Evolutionary conservation across 2,797 vertebrate species (phyloP).

Genomic region (Lagocephalus sceleratus): DNA sequence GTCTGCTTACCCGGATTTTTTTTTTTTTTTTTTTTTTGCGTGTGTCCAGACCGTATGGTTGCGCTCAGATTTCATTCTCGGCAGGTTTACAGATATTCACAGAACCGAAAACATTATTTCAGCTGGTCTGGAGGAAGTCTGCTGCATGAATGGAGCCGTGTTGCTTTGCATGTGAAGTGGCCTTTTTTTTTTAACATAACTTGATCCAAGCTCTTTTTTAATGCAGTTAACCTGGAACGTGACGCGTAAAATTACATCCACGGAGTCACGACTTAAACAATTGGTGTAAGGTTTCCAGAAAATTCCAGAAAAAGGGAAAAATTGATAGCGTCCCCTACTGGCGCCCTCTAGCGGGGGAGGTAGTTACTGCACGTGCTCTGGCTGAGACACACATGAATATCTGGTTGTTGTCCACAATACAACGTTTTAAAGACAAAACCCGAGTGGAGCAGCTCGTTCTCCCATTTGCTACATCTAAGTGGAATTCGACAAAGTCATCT

Average conservation of each 20-base stretch:
- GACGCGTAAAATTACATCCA: conserved; percentile 2
- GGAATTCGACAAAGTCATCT: conserved; percentile 33
- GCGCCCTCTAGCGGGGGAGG: conserved; percentile 51
- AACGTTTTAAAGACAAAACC: neutral
- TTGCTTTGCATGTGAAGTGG: neutral
- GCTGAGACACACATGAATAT: neutral
- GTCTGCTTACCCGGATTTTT: too few relatives aligned
- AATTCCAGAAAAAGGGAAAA: conserved; percentile 23
- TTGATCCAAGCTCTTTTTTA: conserved; percentile 4
- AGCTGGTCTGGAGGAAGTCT: conserved; percentile 26
- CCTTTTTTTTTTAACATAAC: conserved; percentile 6
- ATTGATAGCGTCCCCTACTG: conserved; percentile 12
- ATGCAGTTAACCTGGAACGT: conserved; percentile 15
- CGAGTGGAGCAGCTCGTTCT: neutral
- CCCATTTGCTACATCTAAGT: too few relatives aligned
- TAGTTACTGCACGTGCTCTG: conserved; percentile 22
- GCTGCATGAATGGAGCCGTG: conserved; percentile 12
- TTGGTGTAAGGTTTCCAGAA: conserved; percentile 29
- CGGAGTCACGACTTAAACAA: neutral
- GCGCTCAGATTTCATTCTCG: too few relatives aligned
- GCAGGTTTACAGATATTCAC: too few relatives aligned
- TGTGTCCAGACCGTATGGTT: too few relatives aligned
- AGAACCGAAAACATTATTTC: conserved; percentile 13
- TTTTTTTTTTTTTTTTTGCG: too few relatives aligned
- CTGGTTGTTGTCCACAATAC: neutral